phyloP scores from a whole-genome alignment of 2,888 invertebrate species.

The Micoletzkya japonica region DNA sequence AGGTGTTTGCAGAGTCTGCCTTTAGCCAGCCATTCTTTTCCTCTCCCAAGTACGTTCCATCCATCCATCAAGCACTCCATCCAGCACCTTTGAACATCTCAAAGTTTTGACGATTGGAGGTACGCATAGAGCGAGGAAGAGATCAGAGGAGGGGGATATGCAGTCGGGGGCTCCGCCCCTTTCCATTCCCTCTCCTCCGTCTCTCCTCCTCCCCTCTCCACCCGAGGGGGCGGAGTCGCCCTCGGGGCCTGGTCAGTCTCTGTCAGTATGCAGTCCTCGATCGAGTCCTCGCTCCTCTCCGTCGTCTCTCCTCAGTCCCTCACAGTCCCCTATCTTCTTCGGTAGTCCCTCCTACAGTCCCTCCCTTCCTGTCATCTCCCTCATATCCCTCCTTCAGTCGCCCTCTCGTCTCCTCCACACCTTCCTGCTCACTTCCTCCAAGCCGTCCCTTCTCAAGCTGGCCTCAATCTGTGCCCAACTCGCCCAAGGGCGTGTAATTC shows the following conservation, averaged over 20 bases:
- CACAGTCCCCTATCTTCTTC: not conserved
- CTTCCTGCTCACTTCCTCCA: constrained; percentile 12
- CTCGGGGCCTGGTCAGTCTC: not conserved
- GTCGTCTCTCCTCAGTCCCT: not conserved
- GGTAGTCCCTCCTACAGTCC: constrained; percentile 13
- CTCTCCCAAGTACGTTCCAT: not conserved
- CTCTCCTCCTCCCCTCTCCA: not conserved
- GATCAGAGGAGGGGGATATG: not conserved
- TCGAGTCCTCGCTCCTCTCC: no score
- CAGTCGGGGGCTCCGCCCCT: not conserved
- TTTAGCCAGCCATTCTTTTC: no score
- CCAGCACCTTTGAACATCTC: not conserved
- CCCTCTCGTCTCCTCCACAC: constrained; percentile 21
- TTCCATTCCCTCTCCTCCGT: not conserved
- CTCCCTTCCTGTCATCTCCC: constrained; percentile 23
- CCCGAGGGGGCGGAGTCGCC: not conserved
- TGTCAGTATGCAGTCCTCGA: no score
- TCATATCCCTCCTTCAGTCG: not conserved
- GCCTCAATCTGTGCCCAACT: constrained; percentile 24
- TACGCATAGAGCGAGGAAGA: not conserved
- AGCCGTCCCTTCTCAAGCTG: not conserved
- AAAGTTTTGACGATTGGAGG: not conserved
- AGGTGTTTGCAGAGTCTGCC: not conserved
- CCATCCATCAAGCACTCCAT: not conserved
- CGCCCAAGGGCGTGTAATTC: constrained; percentile 18